Base-by-base conservation (phyloP, 2,888 invertebrate genomes). In the Pachycephus smyrnensis region DNA sequence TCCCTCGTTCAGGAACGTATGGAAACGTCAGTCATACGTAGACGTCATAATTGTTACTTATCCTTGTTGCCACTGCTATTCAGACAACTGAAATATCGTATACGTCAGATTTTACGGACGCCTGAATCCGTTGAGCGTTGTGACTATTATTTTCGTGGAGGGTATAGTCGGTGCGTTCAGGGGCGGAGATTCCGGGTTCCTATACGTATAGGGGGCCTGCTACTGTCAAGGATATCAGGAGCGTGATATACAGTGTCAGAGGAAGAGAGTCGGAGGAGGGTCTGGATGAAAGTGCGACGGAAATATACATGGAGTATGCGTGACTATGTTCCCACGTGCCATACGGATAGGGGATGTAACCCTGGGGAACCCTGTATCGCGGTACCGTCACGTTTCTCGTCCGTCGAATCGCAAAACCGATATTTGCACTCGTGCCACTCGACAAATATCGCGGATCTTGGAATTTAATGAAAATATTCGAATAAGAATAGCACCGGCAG, bases 1-100 rank as follows among this genome's bases (percentile, higher is more conserved):
- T 15, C 40, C 40, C 40, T 15, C 6, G 23, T 55, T 55, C 55
- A 23, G 23, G 23, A 55, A 55, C 55, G 55, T 55, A 55, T 55
- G 55, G 55, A 55, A 23, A 55, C 84, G 86, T 88, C 86, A 88
- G 78, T 87, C 84, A 87, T 84, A 85, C 84, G 83, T 75, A 79
- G 68, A 83, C 84, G 84, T 84, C 84, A 85, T 88, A 90, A 89
- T 89, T 88, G 86, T 82, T 85, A 83, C 83, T 82, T 85, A 84
- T 82, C 73, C 82, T 79, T 75, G 78, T 73, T 77, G 81, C 80
- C 85, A 85, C 84, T 55, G 23, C 55, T 9, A 23, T 23, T 55
- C 55, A 23, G 55, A 55, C 55, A 55, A 9, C 9, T 23, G 55
- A 23, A 23, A 55, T 55, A 55, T 55, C 55, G 9, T 55, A 86